Evolutionary conservation across 2,113 vertebrate genomes (phyloP), one percentile per base, ranked within the genome.

Genomic region (Nycticryphes semicollaris): DNA sequence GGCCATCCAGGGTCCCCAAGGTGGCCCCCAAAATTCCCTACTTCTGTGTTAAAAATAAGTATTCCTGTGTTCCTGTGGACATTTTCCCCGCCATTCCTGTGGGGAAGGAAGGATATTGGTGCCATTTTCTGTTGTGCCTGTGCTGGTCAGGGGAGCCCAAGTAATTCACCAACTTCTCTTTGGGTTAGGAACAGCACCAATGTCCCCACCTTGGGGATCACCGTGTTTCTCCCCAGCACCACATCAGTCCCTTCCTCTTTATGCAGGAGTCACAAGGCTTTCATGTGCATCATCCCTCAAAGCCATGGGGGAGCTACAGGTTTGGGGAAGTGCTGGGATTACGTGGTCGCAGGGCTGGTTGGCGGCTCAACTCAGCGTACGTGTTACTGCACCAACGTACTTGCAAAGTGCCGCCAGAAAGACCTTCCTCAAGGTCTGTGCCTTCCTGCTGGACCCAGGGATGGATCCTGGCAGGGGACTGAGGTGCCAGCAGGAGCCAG

Each of bases 231-330:
- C 19, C 30, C 7, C 57, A 37, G 51, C 3, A 0, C 23, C 0
- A 0, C 1, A 0, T 39, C 59, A 23, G 41, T 17, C 48, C 48
- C 17, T 45, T 30, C 39, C 8, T 27, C 56, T 56, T 11, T 14
- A 28, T 0, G 0, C 13, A 11, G 6, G n/a, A 31, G 13, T 19
- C 21, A 1, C 1, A 0, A 16, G 31, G 33, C 9, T 62, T 57
- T 22, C 1, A 1, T 21, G 6, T 3, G 1, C 28, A 1, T 4
- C 7, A 0, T 9, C 37, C n/a, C 19, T 9, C 21, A 25, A 18
- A 69, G 77, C 73, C 0, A 0, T 4, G 7, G 35, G 30, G 43
- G 16, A 59, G 74, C 60, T 30, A 62, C 12, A 7, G 24, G 39
- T 30, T 25, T 8, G 41, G 14, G 64, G 25, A 22, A 31, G 43